These are phyloP conservation scores for Mycogona germanica DNA, from an alignment of 2,888 invertebrate species.

Conservation along the genomic window DNA sequence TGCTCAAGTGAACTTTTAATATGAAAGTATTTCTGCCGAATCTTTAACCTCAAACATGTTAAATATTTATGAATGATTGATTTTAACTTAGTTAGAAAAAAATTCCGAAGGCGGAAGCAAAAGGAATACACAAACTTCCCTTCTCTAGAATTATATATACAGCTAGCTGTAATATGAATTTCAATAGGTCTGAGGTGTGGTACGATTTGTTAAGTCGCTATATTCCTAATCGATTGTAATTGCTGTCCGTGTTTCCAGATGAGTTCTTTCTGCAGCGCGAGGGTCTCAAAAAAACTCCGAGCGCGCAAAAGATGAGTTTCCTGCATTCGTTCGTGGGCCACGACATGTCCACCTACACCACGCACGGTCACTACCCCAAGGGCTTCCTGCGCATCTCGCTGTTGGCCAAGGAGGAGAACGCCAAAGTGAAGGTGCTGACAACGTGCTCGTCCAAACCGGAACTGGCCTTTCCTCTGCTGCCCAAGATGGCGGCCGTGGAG, in stretches of 20 bases:
- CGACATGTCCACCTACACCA: constrained; percentile 22
- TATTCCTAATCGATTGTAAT: too few relatives aligned
- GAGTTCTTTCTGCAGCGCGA: constrained; percentile 3
- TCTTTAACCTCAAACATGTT: too few relatives aligned
- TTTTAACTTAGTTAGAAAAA: too few relatives aligned
- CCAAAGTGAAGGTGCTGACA: constrained; percentile 28
- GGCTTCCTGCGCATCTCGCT: constrained; percentile 29
- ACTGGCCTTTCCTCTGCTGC: constrained; percentile 25
- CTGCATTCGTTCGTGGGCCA: constrained; percentile 18
- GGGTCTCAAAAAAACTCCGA: not conserved
- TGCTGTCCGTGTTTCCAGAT: not conserved
- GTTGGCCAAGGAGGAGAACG: constrained; percentile 27
- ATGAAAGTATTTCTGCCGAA: too few relatives aligned
- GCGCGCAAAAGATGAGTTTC: constrained; percentile 13
- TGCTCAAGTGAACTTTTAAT: too few relatives aligned
- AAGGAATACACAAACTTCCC: too few relatives aligned
- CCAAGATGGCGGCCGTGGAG: constrained; percentile 16
- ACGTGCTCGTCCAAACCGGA: constrained; percentile 26
- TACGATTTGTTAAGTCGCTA: too few relatives aligned
- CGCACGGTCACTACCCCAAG: constrained; percentile 20
- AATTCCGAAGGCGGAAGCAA: too few relatives aligned
- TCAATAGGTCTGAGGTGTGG: too few relatives aligned
- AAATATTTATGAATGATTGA: too few relatives aligned
- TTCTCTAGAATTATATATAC: not conserved
- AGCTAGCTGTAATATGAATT: too few relatives aligned